These are phyloP conservation scores for Anhinga rufa DNA, from an alignment of 2,113 vertebrate genomes.

Conservation along the genomic window DNA sequence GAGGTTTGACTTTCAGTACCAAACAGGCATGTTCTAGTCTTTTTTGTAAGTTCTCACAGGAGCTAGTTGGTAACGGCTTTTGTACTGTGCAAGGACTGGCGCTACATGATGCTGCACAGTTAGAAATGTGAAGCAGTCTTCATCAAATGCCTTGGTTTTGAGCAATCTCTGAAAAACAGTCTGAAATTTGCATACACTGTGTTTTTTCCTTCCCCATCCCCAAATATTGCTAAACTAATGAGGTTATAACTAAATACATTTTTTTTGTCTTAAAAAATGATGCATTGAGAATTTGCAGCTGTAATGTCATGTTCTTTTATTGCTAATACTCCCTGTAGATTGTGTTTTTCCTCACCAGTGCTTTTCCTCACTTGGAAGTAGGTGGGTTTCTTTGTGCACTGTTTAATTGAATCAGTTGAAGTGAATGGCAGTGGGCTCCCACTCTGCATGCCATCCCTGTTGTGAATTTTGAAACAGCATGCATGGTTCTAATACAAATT, in stretches of 20 bases:
- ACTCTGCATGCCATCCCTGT: not conserved
- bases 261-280: not conserved
- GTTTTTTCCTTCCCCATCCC: not conserved
- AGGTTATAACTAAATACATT: not conserved
- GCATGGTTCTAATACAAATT: not conserved
- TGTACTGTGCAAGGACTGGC: not conserved
- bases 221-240: not conserved
- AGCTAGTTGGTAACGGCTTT: not conserved
- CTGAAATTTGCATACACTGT: not conserved
- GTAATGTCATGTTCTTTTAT: not conserved
- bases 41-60: not conserved
- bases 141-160: not conserved
- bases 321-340: not conserved
- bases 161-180: not conserved
- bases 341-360: not conserved
- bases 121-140: not conserved
- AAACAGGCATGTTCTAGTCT: not conserved
- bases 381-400: not conserved
- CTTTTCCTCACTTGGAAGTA: not conserved
- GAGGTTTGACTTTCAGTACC: not conserved
- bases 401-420: not conserved
- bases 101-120: not conserved
- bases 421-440: not conserved
- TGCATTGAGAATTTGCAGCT: not conserved
- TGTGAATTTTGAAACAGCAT: not conserved